Evolutionary conservation across 2,113 vertebrate species (phyloP), one percentile per base, ranked within the genome.

Genomic region (Sphaerodactylus townsendi): DNA sequence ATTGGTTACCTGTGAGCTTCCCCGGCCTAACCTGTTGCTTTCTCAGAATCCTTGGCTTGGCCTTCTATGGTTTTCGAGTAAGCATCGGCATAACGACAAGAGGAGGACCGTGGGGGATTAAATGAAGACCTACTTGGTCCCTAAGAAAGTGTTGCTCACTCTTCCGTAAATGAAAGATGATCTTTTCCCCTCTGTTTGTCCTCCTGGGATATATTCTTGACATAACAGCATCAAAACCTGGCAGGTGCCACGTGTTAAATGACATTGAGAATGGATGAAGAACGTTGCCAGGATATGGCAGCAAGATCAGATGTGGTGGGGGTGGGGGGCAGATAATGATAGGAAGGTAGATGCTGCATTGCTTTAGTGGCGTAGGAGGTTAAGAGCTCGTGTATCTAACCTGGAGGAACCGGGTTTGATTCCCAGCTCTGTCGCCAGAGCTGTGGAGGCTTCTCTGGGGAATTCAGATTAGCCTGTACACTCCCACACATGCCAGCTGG

Each of bases 161-260:
- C 82, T 92, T 92, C 91, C 85, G 81, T 72, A 90, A 88, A 89
- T 91, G 88, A 95, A 82, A 91, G 88, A 86, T 83, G 46, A 92
- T 85, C 85, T 90, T 68, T 90, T 92, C 83, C 89, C 82, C 88
- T 93, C 88, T 73, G 48, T 44, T 84, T 88, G 85, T 81, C 91
- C 90, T 85, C 79, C 74, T 89, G 90, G 79, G 85, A 87, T 79
- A 83, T 88, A 91, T 88, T 82, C 79, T 37, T 91, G 82, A 82
- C 89, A 89, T 53, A 86, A 87, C 83, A 88, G 86, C 85, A 90
- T 56, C 87, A 92, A 92, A 94, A 92, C 77, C 88, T 92, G 92
- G 82, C 85, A 89, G 85, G 82, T 87, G 72, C 50, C 88, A 44
- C 90, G 90, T 92, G 86, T 92, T 93, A 85, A 93, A 89, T 88